phyloP scores from a whole-genome alignment of 2,113 vertebrate species.

The Eubucco bourcierii region DNA sequence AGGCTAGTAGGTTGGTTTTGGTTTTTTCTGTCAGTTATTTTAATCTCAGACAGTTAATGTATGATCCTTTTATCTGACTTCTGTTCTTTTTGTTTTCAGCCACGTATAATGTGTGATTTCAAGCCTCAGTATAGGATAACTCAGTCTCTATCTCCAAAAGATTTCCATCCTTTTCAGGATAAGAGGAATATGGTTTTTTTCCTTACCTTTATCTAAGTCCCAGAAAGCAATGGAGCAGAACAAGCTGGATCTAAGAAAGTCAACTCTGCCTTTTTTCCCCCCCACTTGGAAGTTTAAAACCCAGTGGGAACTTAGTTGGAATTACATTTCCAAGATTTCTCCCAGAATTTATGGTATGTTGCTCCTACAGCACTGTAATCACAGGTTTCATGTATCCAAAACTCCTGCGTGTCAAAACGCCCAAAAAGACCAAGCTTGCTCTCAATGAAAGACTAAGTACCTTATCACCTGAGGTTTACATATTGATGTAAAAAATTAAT shows the following conservation, averaged over 20 bases:
- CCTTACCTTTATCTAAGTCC: background rate
- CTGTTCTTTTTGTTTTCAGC: background rate
- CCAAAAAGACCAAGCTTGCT: background rate
- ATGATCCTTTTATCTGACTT: background rate
- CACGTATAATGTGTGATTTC: background rate
- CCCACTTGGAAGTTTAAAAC: background rate
- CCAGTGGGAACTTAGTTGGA: background rate
- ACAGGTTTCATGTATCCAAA: background rate
- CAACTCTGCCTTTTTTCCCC: accelerated
- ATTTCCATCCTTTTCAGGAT: background rate
- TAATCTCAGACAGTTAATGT: background rate
- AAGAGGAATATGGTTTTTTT: background rate
- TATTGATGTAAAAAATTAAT: background rate
- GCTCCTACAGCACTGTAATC: background rate
- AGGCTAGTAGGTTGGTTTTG: background rate
- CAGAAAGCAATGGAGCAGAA: background rate
- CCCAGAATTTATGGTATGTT: accelerated
- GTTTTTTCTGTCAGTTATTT: background rate
- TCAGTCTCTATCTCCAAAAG: background rate
- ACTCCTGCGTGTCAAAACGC: background rate
- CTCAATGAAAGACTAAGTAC: background rate
- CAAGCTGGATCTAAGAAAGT: background rate
- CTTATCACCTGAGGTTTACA: background rate
- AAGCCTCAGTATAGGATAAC: background rate
- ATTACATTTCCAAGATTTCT: background rate